Base-by-base conservation (phyloP, 2,113 vertebrate species). In the Brachirus orientalis region DNA sequence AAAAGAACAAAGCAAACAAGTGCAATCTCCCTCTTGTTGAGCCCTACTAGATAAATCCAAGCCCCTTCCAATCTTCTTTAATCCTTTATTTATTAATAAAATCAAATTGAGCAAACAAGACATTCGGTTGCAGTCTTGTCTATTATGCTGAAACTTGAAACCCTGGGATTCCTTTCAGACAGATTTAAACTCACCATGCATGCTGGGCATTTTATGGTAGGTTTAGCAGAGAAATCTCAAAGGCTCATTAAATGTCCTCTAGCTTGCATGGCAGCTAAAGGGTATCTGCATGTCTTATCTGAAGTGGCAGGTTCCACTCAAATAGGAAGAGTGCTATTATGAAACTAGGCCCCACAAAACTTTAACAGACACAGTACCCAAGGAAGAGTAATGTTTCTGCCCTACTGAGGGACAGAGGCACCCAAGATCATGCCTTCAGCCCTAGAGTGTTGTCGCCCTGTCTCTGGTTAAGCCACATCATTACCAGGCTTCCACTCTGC, bases 51-150 rank as follows among this genome's bases (percentile, higher is more conserved):
- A 64, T 80, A 66, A 85, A 84, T 75, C 73, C 75, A 69, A 85
- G 72, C 63, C 59, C 72, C 63, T 77, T 70, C 60, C 69, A 79
- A 88, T 88, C 80, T 80, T 89, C 87, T 89, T 82, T 87, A 91
- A 92, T 91, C 88, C 89, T 91, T 92, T 92, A 93, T 93, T 91
- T 92, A 92, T 92, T 91, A 87, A 90, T 91, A 90, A 89, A 93
- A 89, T 86, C 71, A 86, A 86, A 78, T 86, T 77, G 76, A 86
- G 78, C 65, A 88, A 91, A 91, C 84, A 73, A 82, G 76, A 85
- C 77, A 70, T 80, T 71, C 10, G 55, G 44, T 81, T 74, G 75
- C 79, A 28, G 53, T 57, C 72, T 79, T 79, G 81, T 85, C 90
- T 82, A 86, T 84, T 89, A 83, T 80, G 70, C 74, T 58, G 62